Conservation (phyloP, 2,888 invertebrate genomes). For the Clanis bilineata region DNA sequence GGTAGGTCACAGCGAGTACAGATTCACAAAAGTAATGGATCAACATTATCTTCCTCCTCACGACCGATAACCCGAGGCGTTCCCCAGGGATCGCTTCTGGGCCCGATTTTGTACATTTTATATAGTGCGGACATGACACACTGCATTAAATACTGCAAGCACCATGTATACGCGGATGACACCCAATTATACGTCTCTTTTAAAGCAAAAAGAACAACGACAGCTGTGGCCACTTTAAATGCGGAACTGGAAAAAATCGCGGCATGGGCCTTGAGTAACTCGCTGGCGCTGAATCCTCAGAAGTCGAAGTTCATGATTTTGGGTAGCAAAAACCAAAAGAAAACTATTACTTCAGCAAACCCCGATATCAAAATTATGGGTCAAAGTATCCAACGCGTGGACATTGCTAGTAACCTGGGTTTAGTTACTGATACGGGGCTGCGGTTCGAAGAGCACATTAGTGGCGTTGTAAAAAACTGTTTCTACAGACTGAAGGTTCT, state of each 20-base stretch:
- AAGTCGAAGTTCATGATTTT: not conserved
- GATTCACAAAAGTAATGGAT: not conserved
- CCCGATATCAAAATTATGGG: not conserved
- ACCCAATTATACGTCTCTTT: not conserved
- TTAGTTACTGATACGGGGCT: not conserved
- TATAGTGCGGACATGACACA: not conserved
- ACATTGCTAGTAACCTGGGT: not conserved
- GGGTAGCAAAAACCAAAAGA: not conserved
- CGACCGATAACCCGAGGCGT: conserved; percentile 14
- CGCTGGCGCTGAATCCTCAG: not conserved
- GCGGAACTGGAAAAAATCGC: not conserved
- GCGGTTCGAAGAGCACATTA: not conserved
- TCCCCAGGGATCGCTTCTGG: conserved; percentile 23
- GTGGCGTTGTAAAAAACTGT: not conserved
- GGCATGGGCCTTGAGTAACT: not conserved
- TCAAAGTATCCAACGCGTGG: not conserved
- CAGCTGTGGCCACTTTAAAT: not conserved
- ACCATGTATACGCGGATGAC: not conserved
- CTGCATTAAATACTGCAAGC: not conserved
- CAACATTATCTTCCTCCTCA: not conserved
- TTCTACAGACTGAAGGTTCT: not conserved
- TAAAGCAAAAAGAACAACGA: not conserved
- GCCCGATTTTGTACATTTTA: not conserved
- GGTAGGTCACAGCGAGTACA: conserved; percentile 21
- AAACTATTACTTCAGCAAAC: not conserved